Conservation (phyloP, 2,797 vertebrate species). For the Ficedula albicollis region DNA sequence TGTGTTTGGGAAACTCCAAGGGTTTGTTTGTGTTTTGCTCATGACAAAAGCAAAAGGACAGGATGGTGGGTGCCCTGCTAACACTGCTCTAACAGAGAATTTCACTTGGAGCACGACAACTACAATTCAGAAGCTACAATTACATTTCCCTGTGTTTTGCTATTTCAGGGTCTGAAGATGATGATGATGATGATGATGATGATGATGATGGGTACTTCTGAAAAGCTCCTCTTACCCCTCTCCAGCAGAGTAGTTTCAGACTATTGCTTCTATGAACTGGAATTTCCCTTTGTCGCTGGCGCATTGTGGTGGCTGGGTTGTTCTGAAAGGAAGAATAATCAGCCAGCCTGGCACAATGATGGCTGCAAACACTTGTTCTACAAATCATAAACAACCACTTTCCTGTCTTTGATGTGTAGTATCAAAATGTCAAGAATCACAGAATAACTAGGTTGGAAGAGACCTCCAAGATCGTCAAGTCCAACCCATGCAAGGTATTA, state of each 20-base stretch:
- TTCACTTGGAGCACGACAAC: neutral
- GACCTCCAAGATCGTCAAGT: too few species aligned
- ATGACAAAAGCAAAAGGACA: neutral
- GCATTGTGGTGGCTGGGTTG: neutral
- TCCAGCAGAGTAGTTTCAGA: neutral
- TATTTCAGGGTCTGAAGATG: neutral
- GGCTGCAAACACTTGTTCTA: neutral
- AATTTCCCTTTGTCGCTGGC: neutral
- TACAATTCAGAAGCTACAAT: neutral
- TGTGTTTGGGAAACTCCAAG: neutral
- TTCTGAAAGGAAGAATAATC: conserved; percentile 13
- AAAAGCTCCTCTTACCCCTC: neutral
- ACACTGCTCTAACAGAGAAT: neutral
- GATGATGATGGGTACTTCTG: neutral
- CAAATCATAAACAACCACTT: neutral
- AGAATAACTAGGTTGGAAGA: too few species aligned
- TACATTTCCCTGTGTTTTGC: neutral
- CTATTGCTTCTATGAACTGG: neutral
- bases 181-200: fast-evolving
- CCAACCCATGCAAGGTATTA: neutral
- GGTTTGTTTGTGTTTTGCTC: neutral
- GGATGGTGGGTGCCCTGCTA: neutral
- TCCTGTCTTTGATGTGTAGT: neutral
- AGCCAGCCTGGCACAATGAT: neutral
- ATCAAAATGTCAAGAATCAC: neutral